Conservation (phyloP, 1,140 invertebrate genomes). For the Lucilia sericata region DNA sequence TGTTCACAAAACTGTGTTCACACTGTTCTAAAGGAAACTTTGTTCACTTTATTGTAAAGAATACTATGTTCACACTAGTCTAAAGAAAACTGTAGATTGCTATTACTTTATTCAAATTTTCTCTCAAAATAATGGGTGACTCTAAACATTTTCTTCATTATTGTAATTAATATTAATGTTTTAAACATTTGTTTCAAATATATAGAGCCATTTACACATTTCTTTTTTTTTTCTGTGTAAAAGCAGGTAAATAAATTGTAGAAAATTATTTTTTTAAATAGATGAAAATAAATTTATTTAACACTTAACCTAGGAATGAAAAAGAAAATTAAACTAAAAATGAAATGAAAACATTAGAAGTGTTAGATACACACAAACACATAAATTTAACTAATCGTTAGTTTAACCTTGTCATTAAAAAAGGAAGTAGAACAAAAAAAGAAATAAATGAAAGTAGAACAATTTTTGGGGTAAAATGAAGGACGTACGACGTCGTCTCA, state of each 20-base stretch:
- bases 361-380: neutral
- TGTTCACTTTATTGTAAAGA: too few relatives aligned
- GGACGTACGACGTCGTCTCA: too few relatives aligned
- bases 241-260: neutral
- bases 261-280: neutral
- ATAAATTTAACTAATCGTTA: neutral
- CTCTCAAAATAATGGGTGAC: too few relatives aligned
- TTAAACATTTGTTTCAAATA: neutral
- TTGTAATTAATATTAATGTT: neutral
- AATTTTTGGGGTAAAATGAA: too few relatives aligned
- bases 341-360: neutral
- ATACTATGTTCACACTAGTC: too few relatives aligned
- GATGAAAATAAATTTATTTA: slow-evolving; percentile 7
- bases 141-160: too few relatives aligned
- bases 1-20: too few relatives aligned
- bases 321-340: neutral
- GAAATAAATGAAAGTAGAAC: too few relatives aligned
- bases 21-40: too few relatives aligned
- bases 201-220: neutral
- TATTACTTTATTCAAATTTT: too few relatives aligned
- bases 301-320: neutral
- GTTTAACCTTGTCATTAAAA: slow-evolving; percentile 15
- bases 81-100: too few relatives aligned
- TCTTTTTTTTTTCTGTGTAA: neutral
- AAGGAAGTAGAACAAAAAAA: neutral